phyloP scores from a whole-genome alignment of 2,797 vertebrate genomes.

The Myotis findleyi region DNA sequence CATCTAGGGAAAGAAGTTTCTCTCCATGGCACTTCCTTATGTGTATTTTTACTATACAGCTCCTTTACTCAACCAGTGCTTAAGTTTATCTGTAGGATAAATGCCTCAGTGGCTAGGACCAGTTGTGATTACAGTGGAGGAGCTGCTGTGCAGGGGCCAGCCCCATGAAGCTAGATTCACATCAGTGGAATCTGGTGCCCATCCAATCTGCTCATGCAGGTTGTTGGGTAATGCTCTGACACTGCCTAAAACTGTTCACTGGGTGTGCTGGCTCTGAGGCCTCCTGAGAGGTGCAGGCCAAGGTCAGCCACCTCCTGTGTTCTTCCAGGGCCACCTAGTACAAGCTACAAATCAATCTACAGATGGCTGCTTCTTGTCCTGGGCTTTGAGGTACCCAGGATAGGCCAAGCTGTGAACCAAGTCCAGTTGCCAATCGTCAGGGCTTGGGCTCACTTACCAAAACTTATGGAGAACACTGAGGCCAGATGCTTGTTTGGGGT shows the following conservation, averaged over 20 bases:
- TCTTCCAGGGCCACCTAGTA: neutral
- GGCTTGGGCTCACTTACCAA: neutral
- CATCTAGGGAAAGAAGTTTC: neutral
- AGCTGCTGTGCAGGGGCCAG: neutral
- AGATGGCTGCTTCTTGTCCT: neutral
- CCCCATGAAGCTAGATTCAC: neutral
- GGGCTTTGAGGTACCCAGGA: neutral
- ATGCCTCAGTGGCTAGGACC: neutral
- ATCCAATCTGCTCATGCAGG: neutral
- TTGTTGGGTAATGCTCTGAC: neutral
- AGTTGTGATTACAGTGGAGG: neutral
- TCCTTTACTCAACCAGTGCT: neutral
- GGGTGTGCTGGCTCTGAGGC: neutral
- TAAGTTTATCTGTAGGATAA: neutral
- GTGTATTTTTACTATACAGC: neutral
- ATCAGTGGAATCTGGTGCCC: neutral
- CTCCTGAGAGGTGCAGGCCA: neutral
- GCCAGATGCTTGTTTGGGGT: neutral
- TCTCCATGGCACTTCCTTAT: neutral
- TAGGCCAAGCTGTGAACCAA: neutral
- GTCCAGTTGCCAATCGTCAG: neutral
- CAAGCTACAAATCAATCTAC: neutral
- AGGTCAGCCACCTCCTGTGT: neutral
- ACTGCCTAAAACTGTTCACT: neutral
- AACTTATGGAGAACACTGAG: neutral